Conservation (phyloP, 1,140 invertebrate species). For the Microplitis mediator region DNA sequence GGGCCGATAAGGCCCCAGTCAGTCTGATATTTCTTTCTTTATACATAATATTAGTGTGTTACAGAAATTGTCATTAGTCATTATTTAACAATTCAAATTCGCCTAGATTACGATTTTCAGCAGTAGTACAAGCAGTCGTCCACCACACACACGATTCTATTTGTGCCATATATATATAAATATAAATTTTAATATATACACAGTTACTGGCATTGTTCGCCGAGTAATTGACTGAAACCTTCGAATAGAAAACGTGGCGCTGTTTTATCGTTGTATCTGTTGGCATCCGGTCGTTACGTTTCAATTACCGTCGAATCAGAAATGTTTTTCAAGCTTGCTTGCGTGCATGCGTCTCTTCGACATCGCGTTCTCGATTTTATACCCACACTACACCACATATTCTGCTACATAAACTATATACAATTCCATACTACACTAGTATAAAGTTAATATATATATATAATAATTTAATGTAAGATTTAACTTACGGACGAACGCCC, state of each 20-base stretch:
- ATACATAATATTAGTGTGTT: not conserved
- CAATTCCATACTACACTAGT: no score
- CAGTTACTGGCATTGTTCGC: constrained; percentile 20
- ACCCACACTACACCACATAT: not conserved
- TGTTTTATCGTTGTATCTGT: constrained; percentile 20
- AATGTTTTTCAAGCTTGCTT: constrained; percentile 14
- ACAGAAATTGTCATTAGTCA: constrained; percentile 9
- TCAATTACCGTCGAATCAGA: constrained; percentile 26
- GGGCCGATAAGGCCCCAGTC: not conserved
- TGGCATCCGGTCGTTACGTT: constrained; percentile 29
- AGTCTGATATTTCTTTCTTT: not conserved
- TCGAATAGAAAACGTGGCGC: constrained; percentile 18
- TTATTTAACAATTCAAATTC: constrained; percentile 29
- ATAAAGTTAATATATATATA: not conserved
- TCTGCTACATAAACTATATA: not conserved
- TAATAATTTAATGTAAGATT: not conserved
- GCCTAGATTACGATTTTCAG: constrained; percentile 16
- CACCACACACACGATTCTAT: no score
- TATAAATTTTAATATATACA: not conserved
- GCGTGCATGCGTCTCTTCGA: not conserved
- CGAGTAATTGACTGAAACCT: constrained; percentile 29
- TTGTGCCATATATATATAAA: no score
- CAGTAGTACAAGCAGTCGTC: constrained; percentile 1
- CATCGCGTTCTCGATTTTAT: not conserved
- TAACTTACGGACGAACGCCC: constrained; percentile 12